These are phyloP conservation scores for Manis pentadactyla DNA, from an alignment of 2,797 vertebrate species.

Conservation along the genomic window DNA sequence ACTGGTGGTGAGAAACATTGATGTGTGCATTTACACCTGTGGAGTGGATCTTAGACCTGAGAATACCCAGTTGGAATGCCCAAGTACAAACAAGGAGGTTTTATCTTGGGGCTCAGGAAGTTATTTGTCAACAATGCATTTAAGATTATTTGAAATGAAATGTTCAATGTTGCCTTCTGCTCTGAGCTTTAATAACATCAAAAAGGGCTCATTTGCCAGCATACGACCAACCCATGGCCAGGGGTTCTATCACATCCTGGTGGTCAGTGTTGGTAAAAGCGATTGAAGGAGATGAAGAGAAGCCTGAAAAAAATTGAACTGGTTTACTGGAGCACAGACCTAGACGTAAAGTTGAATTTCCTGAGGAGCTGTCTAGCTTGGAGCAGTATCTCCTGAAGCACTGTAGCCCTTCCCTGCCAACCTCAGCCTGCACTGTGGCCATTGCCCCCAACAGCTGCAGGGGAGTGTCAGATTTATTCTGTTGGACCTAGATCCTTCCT, in stretches of 20 bases:
- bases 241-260: not conserved
- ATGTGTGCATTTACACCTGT: not conserved
- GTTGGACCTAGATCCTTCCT: not conserved
- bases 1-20: not conserved
- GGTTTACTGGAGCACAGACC: not conserved
- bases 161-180: not conserved
- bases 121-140: not conserved
- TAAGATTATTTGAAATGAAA: slow-evolving; percentile 20
- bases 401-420: not conserved
- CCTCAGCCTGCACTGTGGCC: not conserved
- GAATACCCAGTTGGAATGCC: not conserved
- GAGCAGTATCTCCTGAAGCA: not conserved
- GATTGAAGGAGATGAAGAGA: not conserved
- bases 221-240: not conserved
- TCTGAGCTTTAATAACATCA: not conserved
- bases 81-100: not conserved
- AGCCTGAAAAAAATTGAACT: not conserved
- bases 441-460: not conserved
- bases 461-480: slow-evolving; percentile 6
- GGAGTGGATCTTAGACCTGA: not conserved
- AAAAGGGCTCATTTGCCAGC: not conserved
- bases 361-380: not conserved
- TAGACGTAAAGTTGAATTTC: not conserved
- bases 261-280: not conserved
- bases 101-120: not conserved